Evolutionary conservation across 1,140 invertebrate genomes (phyloP), one percentile per base, ranked within the genome.

Genomic region (Hesperophylax magnus): DNA sequence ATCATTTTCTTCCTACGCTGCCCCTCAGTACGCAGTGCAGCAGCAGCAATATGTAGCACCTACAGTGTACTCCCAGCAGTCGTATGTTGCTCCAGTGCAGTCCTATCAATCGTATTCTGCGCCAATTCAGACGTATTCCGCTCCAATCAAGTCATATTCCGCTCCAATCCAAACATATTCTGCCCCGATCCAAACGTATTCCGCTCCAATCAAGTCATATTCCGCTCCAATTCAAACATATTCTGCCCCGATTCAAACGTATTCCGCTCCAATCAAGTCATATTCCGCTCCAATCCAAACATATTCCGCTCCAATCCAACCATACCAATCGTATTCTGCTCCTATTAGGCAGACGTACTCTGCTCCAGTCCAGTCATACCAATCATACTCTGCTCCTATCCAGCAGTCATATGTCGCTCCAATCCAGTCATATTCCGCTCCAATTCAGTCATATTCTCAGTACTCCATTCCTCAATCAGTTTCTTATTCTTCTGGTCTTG

Each of bases 391-490:
- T 14, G 24, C 63, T 11, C 63, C 63, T n/a, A 67, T 67, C 15
- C 63, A 67, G 11, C 63, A 67, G 3, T 53, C 71, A 27, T 74
- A 74, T 17, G 14, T 7, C 4, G 15, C 34, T 14, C 47, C 47
- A 17, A 20, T 27, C 17, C 54, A 53, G 47, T 74, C 47, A 27
- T 74, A 53, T 47, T 14, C n/a, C 34, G 47, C 71, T n/a, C 54
- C 71, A n/a, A 14, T 67, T 15, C 63, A 67, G 9, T 67, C 63
- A 39, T 67, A 67, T 67, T 39, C 63, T 67, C 63, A 15, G 34
- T 67, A 27, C 63, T 27, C 54, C 7, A 8, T 39, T 39, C 34
- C 34, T 9, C 34, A 39, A 39, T 39, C 34, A 1, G 34, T 39
- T 39, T 39, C 34, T 1, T 39, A 39, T 24, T 61, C 58, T 1